Evolutionary conservation across 2,888 invertebrate species (phyloP), one percentile per base, ranked within the genome.

Genomic region (Papilio elwesi): DNA sequence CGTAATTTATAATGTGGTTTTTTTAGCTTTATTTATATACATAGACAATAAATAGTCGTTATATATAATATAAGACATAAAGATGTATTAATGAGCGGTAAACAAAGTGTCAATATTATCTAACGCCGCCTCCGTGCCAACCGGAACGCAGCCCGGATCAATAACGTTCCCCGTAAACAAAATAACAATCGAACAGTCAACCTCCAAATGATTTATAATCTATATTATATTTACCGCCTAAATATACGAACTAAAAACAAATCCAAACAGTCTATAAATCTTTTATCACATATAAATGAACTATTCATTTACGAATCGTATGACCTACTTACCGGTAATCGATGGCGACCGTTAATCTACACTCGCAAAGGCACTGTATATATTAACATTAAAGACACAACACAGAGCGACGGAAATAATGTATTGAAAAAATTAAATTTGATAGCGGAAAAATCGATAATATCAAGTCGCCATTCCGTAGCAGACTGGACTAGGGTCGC

Each of bases 361-460:
- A 85, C 85, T 80, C 76, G 78, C 76, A 76, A 90, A 90, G 90
- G 90, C 90, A 90, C 90, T 89, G 82, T 83, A 80, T 84, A 80
- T 73, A 79, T 79, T 76, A 88, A 89, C 88, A 85, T 51, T 52
- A 53, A 64, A 78, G 67, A 78, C 87, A 87, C 87, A 85, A 86
- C 89, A 87, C 88, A 82, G 83, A 83, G 81, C 78, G 78, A 80
- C 80, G 76, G 77, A 80, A 77, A 75, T 80, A 74, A 71, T 77
- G 77, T 80, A 79, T 80, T 81, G 70, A 53, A 72, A 73, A 82
- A 52, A 51, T 15, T 48, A 36, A 15, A 67, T 85, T 85, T 74
- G 74, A 74, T 75, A 71, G 68, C 86, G 85, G 82, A 82, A 83
- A 87, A 89, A 93, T 93, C 93, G 85, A 93, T 93, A 92, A 74